These are phyloP conservation scores for Neodontobutis hainanensis DNA, from an alignment of 2,113 vertebrate species.

Conservation along the genomic window DNA sequence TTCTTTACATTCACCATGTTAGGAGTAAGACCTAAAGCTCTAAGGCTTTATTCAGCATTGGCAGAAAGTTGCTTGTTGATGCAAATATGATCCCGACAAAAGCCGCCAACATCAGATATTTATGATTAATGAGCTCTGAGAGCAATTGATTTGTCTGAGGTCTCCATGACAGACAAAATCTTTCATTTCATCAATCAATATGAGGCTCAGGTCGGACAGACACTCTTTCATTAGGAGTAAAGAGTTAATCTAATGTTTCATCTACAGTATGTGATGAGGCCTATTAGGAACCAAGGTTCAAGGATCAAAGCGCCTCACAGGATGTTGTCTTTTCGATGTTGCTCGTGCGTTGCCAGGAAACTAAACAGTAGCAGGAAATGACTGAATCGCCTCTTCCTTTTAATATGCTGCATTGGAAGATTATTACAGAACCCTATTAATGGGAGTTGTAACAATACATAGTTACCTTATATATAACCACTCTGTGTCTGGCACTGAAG, in stretches of 20 bases:
- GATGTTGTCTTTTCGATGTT: constrained; percentile 34
- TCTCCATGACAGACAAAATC: constrained; percentile 59
- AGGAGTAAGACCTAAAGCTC: too few species aligned
- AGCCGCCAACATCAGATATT: constrained; percentile 41
- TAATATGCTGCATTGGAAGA: constrained; percentile 17
- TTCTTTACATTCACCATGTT: too few species aligned
- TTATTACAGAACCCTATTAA: not conserved
- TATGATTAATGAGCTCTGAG: constrained; percentile 54
- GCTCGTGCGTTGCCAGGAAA: constrained; percentile 61
- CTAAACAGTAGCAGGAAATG: constrained; percentile 73
- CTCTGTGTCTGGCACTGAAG: too few species aligned
- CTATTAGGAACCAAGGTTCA: constrained; percentile 51
- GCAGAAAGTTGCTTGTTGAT: constrained; percentile 26
- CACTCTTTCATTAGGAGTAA: constrained; percentile 49
- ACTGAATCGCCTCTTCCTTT: constrained; percentile 52
- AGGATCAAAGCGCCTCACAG: constrained; percentile 49
- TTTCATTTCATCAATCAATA: constrained; percentile 70
- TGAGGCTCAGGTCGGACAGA: constrained; percentile 45
- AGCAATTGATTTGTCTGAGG: constrained; percentile 66
- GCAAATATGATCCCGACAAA: constrained; percentile 52
- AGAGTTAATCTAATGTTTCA: constrained; percentile 56
- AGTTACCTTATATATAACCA: not conserved
- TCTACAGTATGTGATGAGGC: constrained; percentile 42
- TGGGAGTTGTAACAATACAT: not conserved
- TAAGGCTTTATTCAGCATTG: not conserved